Percentiles rank a stretch among this genome's conserved stretches.
Conservation (phyloP, 1,140 invertebrate species). For the Zaprionus taronus region DNA sequence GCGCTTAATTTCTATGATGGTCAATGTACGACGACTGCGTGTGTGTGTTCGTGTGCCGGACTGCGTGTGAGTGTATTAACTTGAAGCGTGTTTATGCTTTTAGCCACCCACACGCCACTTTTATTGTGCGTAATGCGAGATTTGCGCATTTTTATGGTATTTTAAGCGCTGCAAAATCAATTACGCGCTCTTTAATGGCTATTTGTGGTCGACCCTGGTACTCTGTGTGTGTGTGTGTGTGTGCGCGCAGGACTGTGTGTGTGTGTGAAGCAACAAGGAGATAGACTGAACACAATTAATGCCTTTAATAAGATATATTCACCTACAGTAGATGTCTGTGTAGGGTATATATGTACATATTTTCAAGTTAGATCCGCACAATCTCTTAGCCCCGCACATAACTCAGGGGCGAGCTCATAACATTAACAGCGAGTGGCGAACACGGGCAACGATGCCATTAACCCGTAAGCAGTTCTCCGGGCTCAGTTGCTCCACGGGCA, state of each 20-base stretch:
- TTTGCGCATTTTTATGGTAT: slow-evolving; percentile 68
- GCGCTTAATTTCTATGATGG: slow-evolving; percentile 52
- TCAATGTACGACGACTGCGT: slow-evolving; percentile 12
- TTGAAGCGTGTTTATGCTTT: slow-evolving; percentile 39
- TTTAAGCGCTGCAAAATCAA: slow-evolving; percentile 70
- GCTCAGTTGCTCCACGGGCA: slow-evolving; percentile 23
- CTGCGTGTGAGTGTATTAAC: slow-evolving; percentile 35
- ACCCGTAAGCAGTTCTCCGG: slow-evolving; percentile 37
- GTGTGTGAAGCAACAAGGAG: neutral
- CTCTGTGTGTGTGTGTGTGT: neutral
- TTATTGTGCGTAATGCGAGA: slow-evolving; percentile 60
- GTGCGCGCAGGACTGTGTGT: neutral
- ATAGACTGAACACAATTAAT: slow-evolving; percentile 7
- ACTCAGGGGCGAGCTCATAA: slow-evolving; percentile 22
- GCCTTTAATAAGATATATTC: neutral
- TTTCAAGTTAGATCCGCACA: neutral
- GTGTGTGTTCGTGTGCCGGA: neutral
- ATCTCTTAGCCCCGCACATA: slow-evolving; percentile 5
- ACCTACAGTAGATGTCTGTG: neutral
- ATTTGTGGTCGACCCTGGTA: slow-evolving; percentile 42
- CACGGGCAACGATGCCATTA: slow-evolving; percentile 63
- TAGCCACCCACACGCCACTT: slow-evolving; percentile 29
- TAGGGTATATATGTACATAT: neutral
- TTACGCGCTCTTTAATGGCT: slow-evolving; percentile 58
- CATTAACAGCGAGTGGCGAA: slow-evolving; percentile 18